Evolutionary conservation across 2,888 invertebrate species (phyloP).

Genomic region (Myathropa florea): DNA sequence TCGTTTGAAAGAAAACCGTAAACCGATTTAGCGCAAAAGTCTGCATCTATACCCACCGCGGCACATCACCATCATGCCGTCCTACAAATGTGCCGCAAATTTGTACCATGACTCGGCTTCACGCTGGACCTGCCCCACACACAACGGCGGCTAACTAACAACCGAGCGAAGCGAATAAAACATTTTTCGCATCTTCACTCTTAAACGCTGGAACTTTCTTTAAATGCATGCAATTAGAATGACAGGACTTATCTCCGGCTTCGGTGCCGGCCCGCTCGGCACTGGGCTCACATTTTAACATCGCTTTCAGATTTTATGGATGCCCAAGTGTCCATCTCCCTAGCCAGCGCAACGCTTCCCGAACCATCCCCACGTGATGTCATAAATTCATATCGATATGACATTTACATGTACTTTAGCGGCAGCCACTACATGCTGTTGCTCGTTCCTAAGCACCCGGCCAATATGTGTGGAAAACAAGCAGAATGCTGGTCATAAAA

Average conservation of each 20-base stretch:
- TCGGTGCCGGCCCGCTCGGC: too few species aligned
- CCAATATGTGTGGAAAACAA: slow-evolving; percentile 62
- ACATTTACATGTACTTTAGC: slow-evolving; percentile 74
- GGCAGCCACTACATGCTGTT: slow-evolving; percentile 73
- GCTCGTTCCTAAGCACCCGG: slow-evolving; percentile 70
- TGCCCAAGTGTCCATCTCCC: slow-evolving; percentile 68
- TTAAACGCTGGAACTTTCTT: slow-evolving; percentile 63
- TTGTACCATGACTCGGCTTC: slow-evolving; percentile 39
- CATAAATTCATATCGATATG: slow-evolving; percentile 74
- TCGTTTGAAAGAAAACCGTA: slow-evolving; percentile 17
- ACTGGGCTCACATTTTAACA: slow-evolving; percentile 28
- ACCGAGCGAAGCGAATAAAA: slow-evolving; percentile 53
- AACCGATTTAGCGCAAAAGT: slow-evolving; percentile 43
- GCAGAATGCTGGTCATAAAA: slow-evolving; percentile 53
- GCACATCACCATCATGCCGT: slow-evolving; percentile 29
- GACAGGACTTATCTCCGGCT: slow-evolving; percentile 62
- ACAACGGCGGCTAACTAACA: slow-evolving; percentile 15
- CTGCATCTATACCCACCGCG: slow-evolving; percentile 38
- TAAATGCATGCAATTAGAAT: slow-evolving; percentile 71
- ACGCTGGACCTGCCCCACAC: slow-evolving; percentile 3
- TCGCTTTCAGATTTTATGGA: slow-evolving; percentile 65
- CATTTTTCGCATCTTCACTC: slow-evolving; percentile 63
- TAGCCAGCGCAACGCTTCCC: slow-evolving; percentile 14
- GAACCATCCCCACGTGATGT: slow-evolving; percentile 70
- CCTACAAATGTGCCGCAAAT: slow-evolving; percentile 51